phyloP scores from a whole-genome alignment of 2,797 vertebrate genomes.

The Lepilemur septentrionalis region DNA sequence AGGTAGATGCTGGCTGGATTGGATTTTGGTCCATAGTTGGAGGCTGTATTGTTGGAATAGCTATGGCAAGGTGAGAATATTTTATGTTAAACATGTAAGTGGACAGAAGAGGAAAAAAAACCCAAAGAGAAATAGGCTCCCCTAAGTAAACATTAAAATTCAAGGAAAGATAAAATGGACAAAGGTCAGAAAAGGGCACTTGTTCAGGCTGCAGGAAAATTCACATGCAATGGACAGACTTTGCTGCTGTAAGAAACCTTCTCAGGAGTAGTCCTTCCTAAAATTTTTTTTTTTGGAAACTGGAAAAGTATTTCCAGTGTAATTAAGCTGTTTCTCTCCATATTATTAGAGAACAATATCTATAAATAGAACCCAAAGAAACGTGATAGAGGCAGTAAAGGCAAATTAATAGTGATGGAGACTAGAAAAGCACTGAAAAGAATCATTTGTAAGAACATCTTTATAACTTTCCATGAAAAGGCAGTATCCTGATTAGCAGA shows the following conservation, averaged over 20 bases:
- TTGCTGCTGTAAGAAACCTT: background rate
- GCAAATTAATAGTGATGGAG: background rate
- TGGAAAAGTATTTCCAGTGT: background rate
- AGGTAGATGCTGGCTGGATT: slow-evolving; percentile 99
- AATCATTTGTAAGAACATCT: background rate
- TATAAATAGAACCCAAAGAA: slow-evolving; percentile 7
- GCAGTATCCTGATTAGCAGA: background rate
- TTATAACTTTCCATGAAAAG: background rate
- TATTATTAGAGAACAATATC: background rate
- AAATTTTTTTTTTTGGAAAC: background rate
- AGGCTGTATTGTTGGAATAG: slow-evolving; percentile 96
- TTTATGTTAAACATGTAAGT: background rate
- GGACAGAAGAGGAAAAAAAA: background rate
- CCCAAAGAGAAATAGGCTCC: background rate
- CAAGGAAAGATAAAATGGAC: background rate
- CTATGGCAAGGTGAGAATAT: slow-evolving; percentile 93
- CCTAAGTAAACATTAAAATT: background rate
- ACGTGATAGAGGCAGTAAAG: background rate
- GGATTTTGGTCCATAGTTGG: slow-evolving; percentile 98
- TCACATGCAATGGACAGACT: background rate
- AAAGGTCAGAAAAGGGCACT: background rate
- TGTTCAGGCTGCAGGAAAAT: background rate
- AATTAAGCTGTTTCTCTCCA: background rate
- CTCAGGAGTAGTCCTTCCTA: background rate
- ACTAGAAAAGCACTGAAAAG: background rate